Evolutionary conservation across 2,113 vertebrate genomes (phyloP).

Genomic region (Cervus canadensis): DNA sequence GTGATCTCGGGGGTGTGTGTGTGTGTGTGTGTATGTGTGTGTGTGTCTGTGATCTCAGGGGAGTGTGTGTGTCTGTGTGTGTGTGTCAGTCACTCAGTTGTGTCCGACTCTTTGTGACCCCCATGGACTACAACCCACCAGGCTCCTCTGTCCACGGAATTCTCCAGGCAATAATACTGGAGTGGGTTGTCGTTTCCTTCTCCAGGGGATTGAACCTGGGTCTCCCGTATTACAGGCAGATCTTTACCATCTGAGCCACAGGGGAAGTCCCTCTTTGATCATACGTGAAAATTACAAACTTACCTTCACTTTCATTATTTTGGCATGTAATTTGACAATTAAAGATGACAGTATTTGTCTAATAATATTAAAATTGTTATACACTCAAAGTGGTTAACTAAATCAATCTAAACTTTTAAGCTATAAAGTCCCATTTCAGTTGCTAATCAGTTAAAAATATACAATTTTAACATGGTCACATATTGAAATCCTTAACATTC

Average conservation of each 20-base stretch:
- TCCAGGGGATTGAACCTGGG: background rate
- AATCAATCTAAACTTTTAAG: background rate
- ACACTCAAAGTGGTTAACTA: background rate
- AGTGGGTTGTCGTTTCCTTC: background rate
- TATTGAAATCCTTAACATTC: background rate
- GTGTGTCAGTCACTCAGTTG: background rate
- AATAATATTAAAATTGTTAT: background rate
- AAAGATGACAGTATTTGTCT: background rate
- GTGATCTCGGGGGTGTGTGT: background rate
- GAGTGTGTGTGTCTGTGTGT: background rate
- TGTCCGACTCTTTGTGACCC: background rate
- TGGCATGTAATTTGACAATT: background rate
- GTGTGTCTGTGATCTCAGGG: background rate
- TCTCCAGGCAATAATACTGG: background rate
- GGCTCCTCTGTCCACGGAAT: background rate
- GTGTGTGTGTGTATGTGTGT: background rate
- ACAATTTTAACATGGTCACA: conserved; percentile 2
- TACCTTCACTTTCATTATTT: background rate
- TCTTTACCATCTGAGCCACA: background rate
- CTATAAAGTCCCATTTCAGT: background rate
- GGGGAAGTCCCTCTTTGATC: background rate
- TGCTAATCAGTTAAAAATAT: background rate
- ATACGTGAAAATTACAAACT: background rate
- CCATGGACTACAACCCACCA: background rate
- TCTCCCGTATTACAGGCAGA: background rate